Conservation (phyloP, 1,140 invertebrate genomes). For the Papilio xuthus region DNA sequence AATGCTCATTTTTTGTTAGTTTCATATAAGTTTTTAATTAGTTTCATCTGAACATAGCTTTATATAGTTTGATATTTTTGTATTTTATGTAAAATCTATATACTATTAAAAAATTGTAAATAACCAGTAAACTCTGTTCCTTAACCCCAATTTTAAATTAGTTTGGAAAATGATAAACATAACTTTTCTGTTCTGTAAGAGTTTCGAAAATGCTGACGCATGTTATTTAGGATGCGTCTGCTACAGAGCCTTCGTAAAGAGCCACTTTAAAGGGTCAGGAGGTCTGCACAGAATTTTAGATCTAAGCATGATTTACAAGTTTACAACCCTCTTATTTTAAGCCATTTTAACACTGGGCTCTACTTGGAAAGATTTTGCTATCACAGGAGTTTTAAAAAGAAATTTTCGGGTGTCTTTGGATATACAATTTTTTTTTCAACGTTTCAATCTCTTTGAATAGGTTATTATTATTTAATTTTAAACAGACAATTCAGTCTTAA, state of each 20-base stretch:
- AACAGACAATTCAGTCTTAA: not conserved
- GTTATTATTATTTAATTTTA: not conserved
- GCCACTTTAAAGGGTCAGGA: slow-evolving; percentile 67
- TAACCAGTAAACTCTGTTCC: too few relatives aligned
- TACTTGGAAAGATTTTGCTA: slow-evolving; percentile 1
- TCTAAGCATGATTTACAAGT: slow-evolving; percentile 72
- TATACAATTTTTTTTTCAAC: not conserved
- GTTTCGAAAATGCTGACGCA: not conserved
- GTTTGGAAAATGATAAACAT: not conserved
- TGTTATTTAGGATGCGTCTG: slow-evolving; percentile 39
- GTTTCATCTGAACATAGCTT: too few relatives aligned
- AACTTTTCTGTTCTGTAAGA: not conserved
- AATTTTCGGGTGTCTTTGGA: not conserved
- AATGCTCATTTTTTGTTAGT: too few relatives aligned
- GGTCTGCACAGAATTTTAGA: slow-evolving; percentile 58
- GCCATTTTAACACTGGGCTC: slow-evolving; percentile 56
- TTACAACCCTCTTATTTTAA: slow-evolving; percentile 72
- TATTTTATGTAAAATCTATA: too few relatives aligned
- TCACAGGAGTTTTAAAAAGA: not conserved
- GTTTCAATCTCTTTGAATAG: not conserved
- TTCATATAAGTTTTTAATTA: too few relatives aligned
- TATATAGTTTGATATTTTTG: too few relatives aligned
- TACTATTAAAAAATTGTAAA: too few relatives aligned
- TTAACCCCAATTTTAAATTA: too few relatives aligned
- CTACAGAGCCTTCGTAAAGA: slow-evolving; percentile 50